Evolutionary conservation across 2,888 invertebrate genomes (phyloP).

Genomic region (Diploptera punctata): DNA sequence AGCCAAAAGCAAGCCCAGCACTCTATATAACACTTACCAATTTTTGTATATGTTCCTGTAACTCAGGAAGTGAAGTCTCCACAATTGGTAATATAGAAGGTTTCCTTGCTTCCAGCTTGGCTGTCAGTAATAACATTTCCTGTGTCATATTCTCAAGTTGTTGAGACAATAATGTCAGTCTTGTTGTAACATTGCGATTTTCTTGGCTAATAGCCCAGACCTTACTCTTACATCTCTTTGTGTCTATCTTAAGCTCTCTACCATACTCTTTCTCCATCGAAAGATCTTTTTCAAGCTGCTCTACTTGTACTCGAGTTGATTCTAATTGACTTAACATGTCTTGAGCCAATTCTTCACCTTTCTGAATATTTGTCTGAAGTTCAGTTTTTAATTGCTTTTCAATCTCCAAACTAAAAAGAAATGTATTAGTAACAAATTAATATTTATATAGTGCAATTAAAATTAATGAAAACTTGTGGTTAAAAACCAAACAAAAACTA

Average conservation of each 20-base stretch:
- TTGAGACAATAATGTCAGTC: not conserved
- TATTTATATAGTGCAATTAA: too few species aligned
- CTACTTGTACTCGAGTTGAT: not conserved
- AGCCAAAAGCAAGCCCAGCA: too few species aligned
- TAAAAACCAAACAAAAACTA: too few species aligned
- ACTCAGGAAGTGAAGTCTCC: not conserved
- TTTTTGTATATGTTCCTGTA: not conserved
- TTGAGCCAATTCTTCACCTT: not conserved
- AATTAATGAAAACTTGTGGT: too few species aligned
- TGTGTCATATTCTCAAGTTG: not conserved
- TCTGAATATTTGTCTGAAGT: not conserved
- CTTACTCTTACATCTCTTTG: not conserved
- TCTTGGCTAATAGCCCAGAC: not conserved
- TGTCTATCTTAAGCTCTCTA: not conserved
- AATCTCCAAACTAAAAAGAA: not conserved
- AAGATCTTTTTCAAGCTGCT: not conserved
- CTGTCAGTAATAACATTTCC: not conserved
- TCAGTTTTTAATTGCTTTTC: not conserved
- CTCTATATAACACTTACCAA: not conserved
- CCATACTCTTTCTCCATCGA: not conserved
- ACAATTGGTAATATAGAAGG: not conserved
- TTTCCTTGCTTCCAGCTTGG: not conserved
- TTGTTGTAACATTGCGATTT: not conserved
- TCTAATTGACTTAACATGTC: not conserved
- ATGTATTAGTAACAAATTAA: too few species aligned